Percentiles rank a stretch among this genome's conserved stretches.
These are phyloP conservation scores for Pantherophis vulpinus DNA, from an alignment of 2,797 vertebrate species.

Conservation along the genomic window DNA sequence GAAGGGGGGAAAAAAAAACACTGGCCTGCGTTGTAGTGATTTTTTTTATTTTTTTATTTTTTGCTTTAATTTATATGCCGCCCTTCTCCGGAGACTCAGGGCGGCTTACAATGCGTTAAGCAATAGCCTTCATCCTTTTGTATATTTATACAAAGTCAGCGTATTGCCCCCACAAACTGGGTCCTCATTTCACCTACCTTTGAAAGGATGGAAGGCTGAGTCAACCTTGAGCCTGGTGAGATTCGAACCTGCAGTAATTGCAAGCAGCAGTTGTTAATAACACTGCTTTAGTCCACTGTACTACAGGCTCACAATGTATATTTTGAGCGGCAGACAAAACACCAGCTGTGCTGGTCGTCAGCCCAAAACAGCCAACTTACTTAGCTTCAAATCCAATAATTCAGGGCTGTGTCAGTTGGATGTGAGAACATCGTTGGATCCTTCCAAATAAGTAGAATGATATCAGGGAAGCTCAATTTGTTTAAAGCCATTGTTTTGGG, in stretches of 20 bases:
- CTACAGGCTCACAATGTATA: not conserved
- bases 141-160: too few species aligned
- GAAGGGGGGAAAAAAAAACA: not conserved
- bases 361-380: not conserved
- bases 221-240: too few species aligned
- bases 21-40: not conserved
- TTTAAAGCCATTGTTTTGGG: not conserved
- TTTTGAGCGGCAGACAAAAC: not conserved
- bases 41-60: not conserved
- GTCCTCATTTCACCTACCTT: too few species aligned
- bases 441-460: fast-evolving
- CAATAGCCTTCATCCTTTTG: too few species aligned
- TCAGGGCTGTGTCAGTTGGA: not conserved
- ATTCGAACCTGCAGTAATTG: too few species aligned
- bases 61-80: too few species aligned
- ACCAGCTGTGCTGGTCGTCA: conserved; percentile 39
- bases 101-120: too few species aligned
- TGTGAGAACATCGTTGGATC: not conserved
- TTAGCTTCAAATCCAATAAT: not conserved
- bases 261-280: too few species aligned
- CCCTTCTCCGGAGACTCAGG: too few species aligned
- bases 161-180: too few species aligned
- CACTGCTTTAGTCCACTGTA: too few species aligned
- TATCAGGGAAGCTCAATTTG: not conserved
- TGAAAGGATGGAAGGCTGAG: too few species aligned